phyloP scores from a whole-genome alignment of 2,888 invertebrate species.

The Flexamia atlantica region DNA sequence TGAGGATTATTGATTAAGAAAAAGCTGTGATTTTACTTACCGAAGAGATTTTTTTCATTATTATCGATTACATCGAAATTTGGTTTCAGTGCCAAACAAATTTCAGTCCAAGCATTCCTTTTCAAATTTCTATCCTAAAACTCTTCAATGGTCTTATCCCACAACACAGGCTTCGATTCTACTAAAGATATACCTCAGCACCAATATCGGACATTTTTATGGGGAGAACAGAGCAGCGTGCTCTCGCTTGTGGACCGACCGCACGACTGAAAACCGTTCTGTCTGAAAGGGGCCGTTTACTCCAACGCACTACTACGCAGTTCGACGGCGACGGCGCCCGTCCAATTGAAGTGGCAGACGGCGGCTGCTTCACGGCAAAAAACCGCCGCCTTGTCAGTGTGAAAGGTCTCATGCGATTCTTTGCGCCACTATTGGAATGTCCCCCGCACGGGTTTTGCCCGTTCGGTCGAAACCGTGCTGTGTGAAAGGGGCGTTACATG shows the following conservation, averaged over 20 bases:
- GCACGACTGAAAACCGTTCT: constrained; percentile 37
- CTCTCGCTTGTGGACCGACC: constrained; percentile 33
- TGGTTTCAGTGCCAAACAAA: no score
- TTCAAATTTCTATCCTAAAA: no score
- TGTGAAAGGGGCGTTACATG: no score
- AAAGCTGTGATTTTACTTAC: no score
- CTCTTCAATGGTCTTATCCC: no score
- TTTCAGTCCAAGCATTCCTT: no score
- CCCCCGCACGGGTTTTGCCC: constrained; percentile 51
- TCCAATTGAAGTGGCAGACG: constrained; percentile 43
- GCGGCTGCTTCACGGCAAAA: constrained; percentile 35
- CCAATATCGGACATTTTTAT: no score
- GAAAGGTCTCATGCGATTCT: constrained; percentile 39
- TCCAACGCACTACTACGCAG: constrained; percentile 38
- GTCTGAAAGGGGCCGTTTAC: constrained; percentile 36
- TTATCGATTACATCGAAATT: no score
- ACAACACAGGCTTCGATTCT: no score
- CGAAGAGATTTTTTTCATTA: no score
- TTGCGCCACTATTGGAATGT: constrained; percentile 45
- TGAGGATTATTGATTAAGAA: no score
- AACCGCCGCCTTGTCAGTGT: constrained; percentile 41
- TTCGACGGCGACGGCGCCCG: constrained; percentile 48
- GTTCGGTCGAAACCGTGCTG: constrained; percentile 47
- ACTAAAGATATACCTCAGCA: no score
- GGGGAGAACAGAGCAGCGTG: constrained; percentile 26